These are phyloP conservation scores for Spodoptera litura DNA, from an alignment of 1,140 invertebrate genomes.

Conservation along the genomic window DNA sequence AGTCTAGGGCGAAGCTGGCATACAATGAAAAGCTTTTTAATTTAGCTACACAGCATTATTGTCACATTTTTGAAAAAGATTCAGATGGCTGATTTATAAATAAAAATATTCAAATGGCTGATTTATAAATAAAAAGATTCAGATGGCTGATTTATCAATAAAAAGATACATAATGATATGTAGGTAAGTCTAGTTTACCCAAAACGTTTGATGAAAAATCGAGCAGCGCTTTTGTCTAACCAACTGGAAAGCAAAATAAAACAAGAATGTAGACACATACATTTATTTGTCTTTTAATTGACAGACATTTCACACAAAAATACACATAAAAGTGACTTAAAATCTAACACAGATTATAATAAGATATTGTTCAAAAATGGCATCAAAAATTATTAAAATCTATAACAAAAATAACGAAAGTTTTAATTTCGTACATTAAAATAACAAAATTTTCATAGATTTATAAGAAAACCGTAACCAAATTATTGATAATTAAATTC, in stretches of 20 bases:
- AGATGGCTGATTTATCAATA: too few relatives aligned
- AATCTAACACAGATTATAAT: slow-evolving; percentile 26
- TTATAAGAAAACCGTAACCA: slow-evolving; percentile 12
- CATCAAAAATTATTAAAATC: slow-evolving; percentile 28
- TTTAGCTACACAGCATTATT: too few relatives aligned
- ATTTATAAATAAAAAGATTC: too few relatives aligned
- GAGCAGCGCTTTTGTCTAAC: not conserved
- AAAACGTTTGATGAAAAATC: not conserved
- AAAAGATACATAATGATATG: too few relatives aligned
- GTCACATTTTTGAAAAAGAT: too few relatives aligned
- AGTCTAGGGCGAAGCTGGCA: too few relatives aligned
- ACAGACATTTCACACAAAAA: slow-evolving; percentile 43
- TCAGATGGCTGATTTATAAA: too few relatives aligned
- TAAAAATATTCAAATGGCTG: too few relatives aligned
- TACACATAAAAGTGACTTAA: slow-evolving; percentile 40
- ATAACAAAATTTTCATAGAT: slow-evolving; percentile 10
- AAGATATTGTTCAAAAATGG: slow-evolving; percentile 40
- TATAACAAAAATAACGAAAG: slow-evolving; percentile 23
- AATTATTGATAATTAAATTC: not conserved
- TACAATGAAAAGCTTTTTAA: too few relatives aligned
- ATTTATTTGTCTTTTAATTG: slow-evolving; percentile 57
- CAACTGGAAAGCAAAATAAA: not conserved
- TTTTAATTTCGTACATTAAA: not conserved
- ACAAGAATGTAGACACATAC: not conserved
- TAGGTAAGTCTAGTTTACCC: too few relatives aligned